A percentile compares a stretch with the other conserved stretches of the same genome.
These are phyloP conservation scores for Lerema accius DNA, from an alignment of 1,140 invertebrate genomes.

Conservation along the genomic window DNA sequence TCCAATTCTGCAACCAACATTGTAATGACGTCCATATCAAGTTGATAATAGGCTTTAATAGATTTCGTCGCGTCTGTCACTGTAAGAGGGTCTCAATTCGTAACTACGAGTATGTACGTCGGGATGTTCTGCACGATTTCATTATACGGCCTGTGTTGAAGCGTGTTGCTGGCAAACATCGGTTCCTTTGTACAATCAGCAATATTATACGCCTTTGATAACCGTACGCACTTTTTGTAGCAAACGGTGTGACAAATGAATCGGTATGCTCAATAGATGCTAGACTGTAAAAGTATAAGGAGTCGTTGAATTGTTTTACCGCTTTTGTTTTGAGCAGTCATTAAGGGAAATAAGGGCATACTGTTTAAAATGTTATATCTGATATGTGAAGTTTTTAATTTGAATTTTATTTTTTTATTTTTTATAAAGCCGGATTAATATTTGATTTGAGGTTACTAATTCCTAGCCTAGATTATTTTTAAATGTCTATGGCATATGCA, in stretches of 20 bases:
- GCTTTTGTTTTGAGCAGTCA: no score
- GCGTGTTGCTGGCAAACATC: conserved; percentile 34
- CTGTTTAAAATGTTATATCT: no score
- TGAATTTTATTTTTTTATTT: no score
- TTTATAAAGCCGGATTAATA: not conserved
- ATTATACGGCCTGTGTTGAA: conserved; percentile 36
- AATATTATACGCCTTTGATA: conserved; percentile 14
- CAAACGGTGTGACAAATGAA: not conserved
- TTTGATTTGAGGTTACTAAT: not conserved
- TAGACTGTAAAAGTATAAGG: no score
- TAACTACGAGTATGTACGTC: conserved; percentile 31
- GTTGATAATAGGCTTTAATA: conserved; percentile 24
- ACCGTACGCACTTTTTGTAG: conserved; percentile 10
- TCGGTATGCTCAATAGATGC: no score
- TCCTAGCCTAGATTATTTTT: not conserved
- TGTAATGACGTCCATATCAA: conserved; percentile 13
- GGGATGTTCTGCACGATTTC: conserved; percentile 34
- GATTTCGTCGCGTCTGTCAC: conserved; percentile 32
- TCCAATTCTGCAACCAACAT: not conserved
- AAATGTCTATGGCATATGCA: no score
- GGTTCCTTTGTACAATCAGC: conserved; percentile 41
- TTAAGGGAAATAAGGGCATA: no score
- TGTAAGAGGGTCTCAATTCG: conserved; percentile 18
- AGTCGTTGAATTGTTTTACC: no score
- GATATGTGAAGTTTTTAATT: no score